These are phyloP conservation scores for Drosophila maculinotata DNA, from an alignment of 2,888 invertebrate species.

Conservation along the genomic window DNA sequence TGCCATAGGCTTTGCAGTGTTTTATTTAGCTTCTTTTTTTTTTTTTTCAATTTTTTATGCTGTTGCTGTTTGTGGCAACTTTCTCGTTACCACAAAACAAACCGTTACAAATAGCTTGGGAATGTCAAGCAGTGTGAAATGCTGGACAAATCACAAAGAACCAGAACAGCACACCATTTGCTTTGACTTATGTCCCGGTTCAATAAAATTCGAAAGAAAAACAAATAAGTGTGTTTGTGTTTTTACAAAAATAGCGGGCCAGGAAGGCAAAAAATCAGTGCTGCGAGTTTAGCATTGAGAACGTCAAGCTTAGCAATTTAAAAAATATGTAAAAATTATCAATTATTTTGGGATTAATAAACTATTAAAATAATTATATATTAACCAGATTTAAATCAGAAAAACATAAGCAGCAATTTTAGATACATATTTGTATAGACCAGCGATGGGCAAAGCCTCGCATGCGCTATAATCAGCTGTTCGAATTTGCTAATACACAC, in stretches of 20 bases:
- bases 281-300: neutral
- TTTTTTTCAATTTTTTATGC: slow-evolving; percentile 1
- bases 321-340: too few relatives aligned
- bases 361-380: too few relatives aligned
- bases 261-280: slow-evolving; percentile 22
- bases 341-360: too few relatives aligned
- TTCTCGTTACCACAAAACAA: slow-evolving; percentile 52
- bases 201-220: slow-evolving; percentile 45
- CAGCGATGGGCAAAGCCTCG: too few relatives aligned
- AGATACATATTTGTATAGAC: too few relatives aligned
- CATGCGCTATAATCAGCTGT: too few relatives aligned
- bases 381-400: too few relatives aligned
- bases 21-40: slow-evolving; percentile 4
- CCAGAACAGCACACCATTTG: slow-evolving; percentile 41
- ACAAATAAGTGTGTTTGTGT: neutral
- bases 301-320: too few relatives aligned
- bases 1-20: slow-evolving; percentile 39
- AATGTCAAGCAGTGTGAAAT: slow-evolving; percentile 44
- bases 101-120: slow-evolving; percentile 69
- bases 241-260: slow-evolving; percentile 10
- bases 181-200: slow-evolving; percentile 48
- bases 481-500: too few relatives aligned
- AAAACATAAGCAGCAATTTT: too few relatives aligned
- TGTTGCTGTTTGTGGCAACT: slow-evolving; percentile 16
- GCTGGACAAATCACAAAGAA: slow-evolving; percentile 43